phyloP scores from a whole-genome alignment of 2,113 vertebrate species.

The Hyperopisus bebe region DNA sequence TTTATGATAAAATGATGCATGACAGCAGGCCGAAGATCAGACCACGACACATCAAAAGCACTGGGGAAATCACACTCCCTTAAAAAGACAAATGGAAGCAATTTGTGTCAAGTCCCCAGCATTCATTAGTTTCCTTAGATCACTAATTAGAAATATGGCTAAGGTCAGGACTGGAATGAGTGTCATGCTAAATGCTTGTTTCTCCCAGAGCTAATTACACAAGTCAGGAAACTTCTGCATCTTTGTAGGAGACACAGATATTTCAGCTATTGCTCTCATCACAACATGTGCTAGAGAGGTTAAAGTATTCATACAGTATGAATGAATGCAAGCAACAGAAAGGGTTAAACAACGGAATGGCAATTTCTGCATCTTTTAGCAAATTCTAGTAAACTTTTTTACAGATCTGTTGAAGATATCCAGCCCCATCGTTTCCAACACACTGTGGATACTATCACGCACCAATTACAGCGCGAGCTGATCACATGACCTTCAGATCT shows the following conservation, averaged over 20 bases:
- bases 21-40: not conserved
- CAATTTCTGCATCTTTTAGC: not conserved
- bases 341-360: not conserved
- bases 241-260: not conserved
- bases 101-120: constrained; percentile 9
- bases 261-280: not conserved
- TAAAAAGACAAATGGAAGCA: constrained; percentile 19
- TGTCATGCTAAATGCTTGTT: not conserved
- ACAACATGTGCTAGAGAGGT: not conserved
- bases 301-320: not conserved
- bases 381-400: not conserved
- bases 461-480: not conserved
- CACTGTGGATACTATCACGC: not conserved
- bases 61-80: constrained; percentile 11
- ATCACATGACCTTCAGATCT: not conserved
- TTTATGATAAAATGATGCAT: not conserved
- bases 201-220: constrained; percentile 7
- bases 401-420: not conserved
- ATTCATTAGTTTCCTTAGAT: constrained; percentile 15
- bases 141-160: constrained; percentile 19
- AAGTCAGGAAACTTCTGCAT: not conserved
- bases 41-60: not conserved
- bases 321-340: not conserved
- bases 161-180: constrained; percentile 11
- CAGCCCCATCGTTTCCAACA: not conserved